These are phyloP conservation scores for Aythya baeri DNA, from an alignment of 2,113 vertebrate genomes.

Conservation along the genomic window DNA sequence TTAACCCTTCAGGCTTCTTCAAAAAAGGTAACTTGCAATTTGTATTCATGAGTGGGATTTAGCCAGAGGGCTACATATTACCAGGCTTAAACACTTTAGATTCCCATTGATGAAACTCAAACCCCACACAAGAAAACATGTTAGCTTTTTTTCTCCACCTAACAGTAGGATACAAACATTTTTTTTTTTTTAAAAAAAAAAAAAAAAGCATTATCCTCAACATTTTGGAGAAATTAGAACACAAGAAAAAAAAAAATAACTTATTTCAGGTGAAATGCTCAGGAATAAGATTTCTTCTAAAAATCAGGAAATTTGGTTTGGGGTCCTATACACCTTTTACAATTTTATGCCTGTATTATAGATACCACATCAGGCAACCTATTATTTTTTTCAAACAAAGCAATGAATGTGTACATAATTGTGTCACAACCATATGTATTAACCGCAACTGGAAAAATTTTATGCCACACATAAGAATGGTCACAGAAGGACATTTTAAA, in stretches of 20 bases:
- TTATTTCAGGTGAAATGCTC: not conserved
- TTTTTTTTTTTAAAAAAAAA: no score
- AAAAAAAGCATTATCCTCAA: not conserved
- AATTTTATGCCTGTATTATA: not conserved
- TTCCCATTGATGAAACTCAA: not conserved
- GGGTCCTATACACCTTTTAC: not conserved
- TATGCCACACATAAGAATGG: not conserved
- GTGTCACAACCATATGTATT: not conserved
- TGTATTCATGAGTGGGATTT: constrained; percentile 7
- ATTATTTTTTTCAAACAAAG: not conserved
- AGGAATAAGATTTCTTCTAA: not conserved
- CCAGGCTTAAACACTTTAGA: not conserved
- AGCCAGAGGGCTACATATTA: not conserved
- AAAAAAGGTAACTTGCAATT: constrained; percentile 40
- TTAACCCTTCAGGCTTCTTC: constrained; percentile 67
- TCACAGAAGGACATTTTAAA: not conserved
- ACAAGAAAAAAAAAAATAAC: not conserved
- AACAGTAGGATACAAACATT: not conserved
- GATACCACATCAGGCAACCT: not conserved
- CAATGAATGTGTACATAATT: not conserved
- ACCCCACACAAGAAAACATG: not conserved
- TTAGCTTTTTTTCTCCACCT: not conserved
- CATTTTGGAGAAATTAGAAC: not conserved
- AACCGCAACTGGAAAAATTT: not conserved
- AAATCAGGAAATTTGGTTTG: constrained; percentile 21